phyloP scores from a whole-genome alignment of 2,113 vertebrate species.

The Halichoerus grypus region DNA sequence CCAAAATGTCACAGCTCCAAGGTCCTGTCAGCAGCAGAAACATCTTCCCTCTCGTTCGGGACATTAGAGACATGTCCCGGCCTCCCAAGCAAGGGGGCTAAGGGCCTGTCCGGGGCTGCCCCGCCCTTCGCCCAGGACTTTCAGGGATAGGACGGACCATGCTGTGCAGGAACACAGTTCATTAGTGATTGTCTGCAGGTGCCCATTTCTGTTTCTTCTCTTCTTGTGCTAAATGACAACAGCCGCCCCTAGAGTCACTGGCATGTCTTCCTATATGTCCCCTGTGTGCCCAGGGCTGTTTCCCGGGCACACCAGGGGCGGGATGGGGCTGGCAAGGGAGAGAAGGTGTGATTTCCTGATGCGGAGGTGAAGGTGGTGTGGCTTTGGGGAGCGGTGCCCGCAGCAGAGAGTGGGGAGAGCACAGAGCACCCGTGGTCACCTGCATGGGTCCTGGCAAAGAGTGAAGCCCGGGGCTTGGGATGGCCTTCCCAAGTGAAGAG shows the following conservation, averaged over 20 bases:
- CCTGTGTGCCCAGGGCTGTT: too few relatives aligned
- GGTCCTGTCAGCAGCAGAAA: background rate
- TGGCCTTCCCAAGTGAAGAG: background rate
- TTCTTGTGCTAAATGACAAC: background rate
- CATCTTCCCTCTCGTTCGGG: background rate
- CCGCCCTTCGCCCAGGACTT: background rate
- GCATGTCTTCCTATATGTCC: background rate
- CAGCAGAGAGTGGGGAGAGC: background rate
- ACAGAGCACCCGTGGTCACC: rapidly evolving
- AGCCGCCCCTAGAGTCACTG: rapidly evolving
- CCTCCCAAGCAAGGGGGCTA: background rate
- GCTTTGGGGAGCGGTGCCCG: background rate
- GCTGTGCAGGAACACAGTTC: background rate
- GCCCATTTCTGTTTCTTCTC: background rate
- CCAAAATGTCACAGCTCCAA: background rate
- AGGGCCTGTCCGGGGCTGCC: too few relatives aligned
- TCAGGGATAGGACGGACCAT: background rate
- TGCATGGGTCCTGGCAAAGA: background rate
- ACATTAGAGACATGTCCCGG: too few relatives aligned
- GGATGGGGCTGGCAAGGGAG: background rate
- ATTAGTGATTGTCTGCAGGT: background rate
- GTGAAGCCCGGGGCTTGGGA: background rate
- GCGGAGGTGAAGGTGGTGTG: background rate
- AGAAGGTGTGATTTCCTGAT: background rate
- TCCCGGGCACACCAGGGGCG: background rate